Percentiles rank a stretch among this genome's conserved stretches.
Conservation (phyloP, 2,797 vertebrate species). For the Alosa sapidissima region DNA sequence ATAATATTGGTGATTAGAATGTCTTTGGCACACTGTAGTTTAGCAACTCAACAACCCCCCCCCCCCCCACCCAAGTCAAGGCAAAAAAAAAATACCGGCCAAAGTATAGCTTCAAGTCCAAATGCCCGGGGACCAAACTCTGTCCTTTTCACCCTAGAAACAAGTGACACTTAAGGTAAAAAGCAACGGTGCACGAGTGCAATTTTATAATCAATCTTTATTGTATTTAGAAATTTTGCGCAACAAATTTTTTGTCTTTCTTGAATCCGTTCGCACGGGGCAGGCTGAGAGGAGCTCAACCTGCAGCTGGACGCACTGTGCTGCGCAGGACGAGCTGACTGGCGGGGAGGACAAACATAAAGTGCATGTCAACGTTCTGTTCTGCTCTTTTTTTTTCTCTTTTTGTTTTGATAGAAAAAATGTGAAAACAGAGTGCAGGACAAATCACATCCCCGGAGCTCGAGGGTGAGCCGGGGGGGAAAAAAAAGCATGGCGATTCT, state of each 20-base stretch:
- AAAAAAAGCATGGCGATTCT: constrained; percentile 52
- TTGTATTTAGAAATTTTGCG: constrained; percentile 82
- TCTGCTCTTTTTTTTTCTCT: constrained; percentile 58
- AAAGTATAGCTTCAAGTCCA: neutral
- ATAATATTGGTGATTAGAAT: neutral
- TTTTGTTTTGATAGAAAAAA: constrained; percentile 77
- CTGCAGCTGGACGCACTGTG: constrained; percentile 72
- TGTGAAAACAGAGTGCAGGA: constrained; percentile 63
- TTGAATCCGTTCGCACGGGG: constrained; percentile 70
- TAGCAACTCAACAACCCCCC: neutral
- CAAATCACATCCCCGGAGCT: constrained; percentile 58
- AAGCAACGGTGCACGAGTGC: constrained; percentile 49
- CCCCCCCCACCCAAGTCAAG: neutral
- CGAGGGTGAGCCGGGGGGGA: constrained; percentile 73
- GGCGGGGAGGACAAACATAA: constrained; percentile 82
- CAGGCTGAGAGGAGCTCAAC: constrained; percentile 65
- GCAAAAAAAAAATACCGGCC: neutral
- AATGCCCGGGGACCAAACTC: neutral
- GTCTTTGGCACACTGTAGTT: neutral
- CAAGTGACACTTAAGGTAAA: constrained; percentile 28
- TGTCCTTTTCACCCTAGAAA: neutral
- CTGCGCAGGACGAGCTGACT: constrained; percentile 73
- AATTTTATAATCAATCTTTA: constrained; percentile 83
- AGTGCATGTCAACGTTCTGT: constrained; percentile 92
- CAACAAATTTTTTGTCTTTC: constrained; percentile 67